Conservation (phyloP, 2,888 invertebrate genomes). For the Phragmatobia fuliginosa region DNA sequence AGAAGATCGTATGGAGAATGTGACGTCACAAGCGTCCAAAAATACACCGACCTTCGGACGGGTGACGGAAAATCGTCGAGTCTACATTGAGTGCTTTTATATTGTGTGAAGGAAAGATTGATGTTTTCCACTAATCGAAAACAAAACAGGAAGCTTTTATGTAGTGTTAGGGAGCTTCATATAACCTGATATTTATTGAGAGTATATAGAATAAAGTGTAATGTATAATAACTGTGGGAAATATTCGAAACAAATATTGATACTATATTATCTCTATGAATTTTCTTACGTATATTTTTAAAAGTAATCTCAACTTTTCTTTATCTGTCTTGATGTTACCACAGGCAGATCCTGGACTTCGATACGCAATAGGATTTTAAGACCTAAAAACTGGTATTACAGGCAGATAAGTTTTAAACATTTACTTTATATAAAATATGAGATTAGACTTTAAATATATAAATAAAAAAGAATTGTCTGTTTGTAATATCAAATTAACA, state of each 20-base stretch:
- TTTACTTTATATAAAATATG: too few species aligned
- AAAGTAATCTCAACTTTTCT: too few species aligned
- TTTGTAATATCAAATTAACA: too few species aligned
- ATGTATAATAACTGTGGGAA: neutral
- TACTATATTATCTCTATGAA: neutral
- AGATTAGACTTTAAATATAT: too few species aligned
- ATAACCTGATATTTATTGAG: conserved; percentile 33
- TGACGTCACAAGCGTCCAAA: conserved; percentile 70
- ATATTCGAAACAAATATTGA: neutral
- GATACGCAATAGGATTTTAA: neutral
- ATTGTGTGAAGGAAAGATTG: conserved; percentile 61
- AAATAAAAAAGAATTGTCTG: too few species aligned
- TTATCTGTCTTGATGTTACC: neutral
- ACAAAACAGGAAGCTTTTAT: conserved; percentile 52
- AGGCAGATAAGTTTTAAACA: too few species aligned
- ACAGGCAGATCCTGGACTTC: neutral
- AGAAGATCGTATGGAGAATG: conserved; percentile 68
- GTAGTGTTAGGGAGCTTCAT: conserved; percentile 46
- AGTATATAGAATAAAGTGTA: conserved; percentile 3
- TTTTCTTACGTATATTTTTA: neutral
- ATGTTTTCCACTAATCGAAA: conserved; percentile 58
- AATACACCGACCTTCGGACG: conserved; percentile 77
- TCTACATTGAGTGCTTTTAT: conserved; percentile 63
- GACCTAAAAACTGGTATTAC: neutral
- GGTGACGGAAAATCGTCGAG: conserved; percentile 72